A percentile compares a stretch with the other conserved stretches of the same genome.
phyloP scores from a whole-genome alignment of 1,140 invertebrate genomes.

The Nomia melanderi region DNA sequence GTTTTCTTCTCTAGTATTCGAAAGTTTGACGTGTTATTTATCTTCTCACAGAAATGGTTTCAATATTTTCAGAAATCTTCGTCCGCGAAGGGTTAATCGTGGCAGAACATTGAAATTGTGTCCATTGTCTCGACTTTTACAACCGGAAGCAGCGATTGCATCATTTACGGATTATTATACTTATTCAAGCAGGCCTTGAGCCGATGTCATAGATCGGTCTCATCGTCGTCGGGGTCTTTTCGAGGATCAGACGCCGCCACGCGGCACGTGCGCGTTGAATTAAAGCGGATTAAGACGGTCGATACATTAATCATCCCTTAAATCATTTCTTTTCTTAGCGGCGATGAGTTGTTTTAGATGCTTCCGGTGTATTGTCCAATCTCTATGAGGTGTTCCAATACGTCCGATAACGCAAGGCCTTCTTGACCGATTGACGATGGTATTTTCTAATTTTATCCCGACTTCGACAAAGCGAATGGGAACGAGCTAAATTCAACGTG shows the following conservation, averaged over 20 bases:
- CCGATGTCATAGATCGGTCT: not conserved
- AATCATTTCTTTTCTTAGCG: conserved; percentile 41
- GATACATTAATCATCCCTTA: conserved; percentile 8
- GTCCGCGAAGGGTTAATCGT: not conserved
- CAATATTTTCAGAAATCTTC: too few relatives aligned
- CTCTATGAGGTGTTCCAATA: too few relatives aligned
- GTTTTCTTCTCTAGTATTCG: too few relatives aligned
- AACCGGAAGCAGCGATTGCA: not conserved
- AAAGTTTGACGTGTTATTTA: too few relatives aligned
- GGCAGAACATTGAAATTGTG: not conserved
- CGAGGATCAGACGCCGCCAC: not conserved
- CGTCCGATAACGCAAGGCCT: too few relatives aligned
- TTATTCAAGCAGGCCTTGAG: not conserved
- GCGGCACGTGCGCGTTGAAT: not conserved
- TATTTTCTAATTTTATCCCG: too few relatives aligned
- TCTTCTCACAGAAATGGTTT: too few relatives aligned
- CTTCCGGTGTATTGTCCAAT: not conserved
- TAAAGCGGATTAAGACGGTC: conserved; percentile 35
- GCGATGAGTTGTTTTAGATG: conserved; percentile 8
- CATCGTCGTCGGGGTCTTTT: not conserved
- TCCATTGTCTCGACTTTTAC: not conserved
- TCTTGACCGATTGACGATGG: too few relatives aligned
- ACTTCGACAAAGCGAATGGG: too few relatives aligned
- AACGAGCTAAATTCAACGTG: too few relatives aligned
- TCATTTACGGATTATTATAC: not conserved